Conservation (phyloP, 2,113 vertebrate genomes). For the Hymenochirus boettgeri region DNA sequence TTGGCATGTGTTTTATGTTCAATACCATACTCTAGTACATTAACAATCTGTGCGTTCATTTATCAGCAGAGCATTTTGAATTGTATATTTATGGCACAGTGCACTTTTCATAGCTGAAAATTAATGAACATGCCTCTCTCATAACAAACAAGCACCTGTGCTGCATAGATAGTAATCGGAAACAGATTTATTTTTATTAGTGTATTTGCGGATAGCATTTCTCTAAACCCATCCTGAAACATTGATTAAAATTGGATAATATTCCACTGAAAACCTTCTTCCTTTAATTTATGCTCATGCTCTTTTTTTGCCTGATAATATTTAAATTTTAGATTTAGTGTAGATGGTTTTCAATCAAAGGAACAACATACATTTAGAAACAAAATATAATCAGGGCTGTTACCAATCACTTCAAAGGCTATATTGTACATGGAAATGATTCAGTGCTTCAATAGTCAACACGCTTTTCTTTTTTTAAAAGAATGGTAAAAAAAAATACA, state of each 20-base stretch:
- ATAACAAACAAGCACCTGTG: slow-evolving; percentile 99
- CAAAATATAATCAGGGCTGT: slow-evolving; percentile 51
- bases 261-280: slow-evolving; percentile 51
- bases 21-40: slow-evolving; percentile 91
- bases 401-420: slow-evolving; percentile 46
- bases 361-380: slow-evolving; percentile 56
- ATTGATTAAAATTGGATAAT: slow-evolving; percentile 50
- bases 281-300: slow-evolving; percentile 52
- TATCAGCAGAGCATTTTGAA: slow-evolving; percentile 96
- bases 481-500: too few relatives aligned
- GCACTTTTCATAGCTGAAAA: slow-evolving; percentile 99
- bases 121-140: slow-evolving; percentile 99
- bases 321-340: slow-evolving; percentile 53
- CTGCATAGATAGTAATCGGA: slow-evolving; percentile 98
- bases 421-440: slow-evolving; percentile 44
- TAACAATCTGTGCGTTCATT: slow-evolving; percentile 98
- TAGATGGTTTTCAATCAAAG: slow-evolving; percentile 57
- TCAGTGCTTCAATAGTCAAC: background rate
- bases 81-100: slow-evolving; percentile 96
- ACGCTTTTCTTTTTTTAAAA: background rate
- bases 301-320: slow-evolving; percentile 51
- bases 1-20: slow-evolving; percentile 82
- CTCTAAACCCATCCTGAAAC: slow-evolving; percentile 60
- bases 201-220: slow-evolving; percentile 84
- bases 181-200: slow-evolving; percentile 99